These are phyloP conservation scores for Sclerurus mexicanus DNA, from an alignment of 2,113 vertebrate genomes.

Conservation along the genomic window DNA sequence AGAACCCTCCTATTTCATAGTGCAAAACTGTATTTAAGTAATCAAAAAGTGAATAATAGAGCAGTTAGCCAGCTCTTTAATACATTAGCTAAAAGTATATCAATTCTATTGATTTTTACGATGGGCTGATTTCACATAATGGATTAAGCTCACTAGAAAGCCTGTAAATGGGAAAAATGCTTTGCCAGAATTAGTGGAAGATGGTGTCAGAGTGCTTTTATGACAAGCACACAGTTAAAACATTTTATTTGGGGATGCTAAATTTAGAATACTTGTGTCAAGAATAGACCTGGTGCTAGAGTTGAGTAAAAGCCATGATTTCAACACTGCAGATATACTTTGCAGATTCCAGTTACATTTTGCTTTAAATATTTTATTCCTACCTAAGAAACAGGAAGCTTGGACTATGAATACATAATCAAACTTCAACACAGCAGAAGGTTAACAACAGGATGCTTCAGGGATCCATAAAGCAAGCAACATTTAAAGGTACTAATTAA, in stretches of 20 bases:
- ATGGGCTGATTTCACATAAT: slow-evolving; percentile 44
- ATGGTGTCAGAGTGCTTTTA: slow-evolving; percentile 29
- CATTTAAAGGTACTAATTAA: neutral
- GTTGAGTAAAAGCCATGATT: neutral
- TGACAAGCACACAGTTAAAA: slow-evolving; percentile 1
- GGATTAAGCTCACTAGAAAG: slow-evolving; percentile 5
- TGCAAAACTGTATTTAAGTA: slow-evolving; percentile 22
- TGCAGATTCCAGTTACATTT: neutral
- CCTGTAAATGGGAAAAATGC: neutral
- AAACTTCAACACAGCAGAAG: neutral
- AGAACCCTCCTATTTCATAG: neutral
- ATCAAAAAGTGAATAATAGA: slow-evolving; percentile 51
- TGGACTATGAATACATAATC: neutral
- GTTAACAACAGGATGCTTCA: neutral
- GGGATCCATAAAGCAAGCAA: neutral
- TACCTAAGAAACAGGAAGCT: slow-evolving; percentile 8
- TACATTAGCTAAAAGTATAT: slow-evolving; percentile 57
- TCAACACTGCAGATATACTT: neutral
- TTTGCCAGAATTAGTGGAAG: neutral
- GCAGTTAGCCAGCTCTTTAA: slow-evolving; percentile 56
- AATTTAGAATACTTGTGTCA: neutral
- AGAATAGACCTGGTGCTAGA: neutral
- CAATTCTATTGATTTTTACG: slow-evolving; percentile 59
- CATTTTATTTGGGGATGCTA: slow-evolving; percentile 19
- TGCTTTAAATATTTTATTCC: neutral